phyloP scores from a whole-genome alignment of 2,888 invertebrate species.

The Apodemia hepburni region DNA sequence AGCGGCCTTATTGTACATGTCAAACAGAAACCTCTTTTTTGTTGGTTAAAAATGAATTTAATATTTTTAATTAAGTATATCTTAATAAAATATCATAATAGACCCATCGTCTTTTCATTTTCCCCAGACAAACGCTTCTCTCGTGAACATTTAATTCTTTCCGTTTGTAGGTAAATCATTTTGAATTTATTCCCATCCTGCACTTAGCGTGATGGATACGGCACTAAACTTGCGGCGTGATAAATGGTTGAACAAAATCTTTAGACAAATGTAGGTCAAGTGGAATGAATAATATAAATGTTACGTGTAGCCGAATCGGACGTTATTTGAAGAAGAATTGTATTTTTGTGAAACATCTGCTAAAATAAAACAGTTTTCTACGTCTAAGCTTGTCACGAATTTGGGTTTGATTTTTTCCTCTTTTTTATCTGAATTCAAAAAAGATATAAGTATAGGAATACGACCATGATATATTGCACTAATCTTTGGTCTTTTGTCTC shows the following conservation, averaged over 20 bases:
- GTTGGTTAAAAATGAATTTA: no score
- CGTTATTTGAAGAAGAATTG: slow-evolving; percentile 10
- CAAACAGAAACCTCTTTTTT: no score
- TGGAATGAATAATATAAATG: slow-evolving; percentile 17
- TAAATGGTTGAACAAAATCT: slow-evolving; percentile 46
- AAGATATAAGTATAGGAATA: no score
- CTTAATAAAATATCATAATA: neutral
- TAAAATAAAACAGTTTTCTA: slow-evolving; percentile 1
- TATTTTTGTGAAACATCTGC: slow-evolving; percentile 5
- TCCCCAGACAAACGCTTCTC: neutral
- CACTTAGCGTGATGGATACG: slow-evolving; percentile 58
- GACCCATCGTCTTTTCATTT: neutral
- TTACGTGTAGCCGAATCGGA: slow-evolving; percentile 15
- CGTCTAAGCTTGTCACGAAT: neutral
- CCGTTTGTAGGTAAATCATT: slow-evolving; percentile 34
- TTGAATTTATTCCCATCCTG: slow-evolving; percentile 49
- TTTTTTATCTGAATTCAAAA: neutral
- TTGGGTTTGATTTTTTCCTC: neutral
- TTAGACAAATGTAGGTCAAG: slow-evolving; percentile 37
- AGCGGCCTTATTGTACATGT: no score
- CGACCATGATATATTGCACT: no score
- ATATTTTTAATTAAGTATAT: no score
- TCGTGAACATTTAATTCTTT: slow-evolving; percentile 23
- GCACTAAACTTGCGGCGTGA: slow-evolving; percentile 45
- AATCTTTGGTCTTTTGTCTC: no score